Evolutionary conservation across 2,888 invertebrate species (phyloP).

Genomic region (Aphrophora alni): DNA sequence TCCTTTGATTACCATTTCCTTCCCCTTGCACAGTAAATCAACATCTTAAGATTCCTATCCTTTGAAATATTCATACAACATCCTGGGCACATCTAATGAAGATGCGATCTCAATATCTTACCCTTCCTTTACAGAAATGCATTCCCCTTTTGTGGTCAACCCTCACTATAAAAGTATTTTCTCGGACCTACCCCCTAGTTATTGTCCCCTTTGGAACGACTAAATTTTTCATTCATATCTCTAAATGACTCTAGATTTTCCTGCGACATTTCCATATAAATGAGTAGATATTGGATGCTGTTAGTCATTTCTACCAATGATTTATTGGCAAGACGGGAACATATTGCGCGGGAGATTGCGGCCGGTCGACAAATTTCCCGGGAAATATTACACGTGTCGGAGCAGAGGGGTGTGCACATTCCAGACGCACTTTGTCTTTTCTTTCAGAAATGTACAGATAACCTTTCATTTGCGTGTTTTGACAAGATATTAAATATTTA

Average conservation of each 20-base stretch:
- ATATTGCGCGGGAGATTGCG: conserved; percentile 43
- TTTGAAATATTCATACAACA: background rate
- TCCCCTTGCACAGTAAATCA: background rate
- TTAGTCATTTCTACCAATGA: conserved; percentile 44
- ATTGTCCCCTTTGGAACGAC: conserved; percentile 12
- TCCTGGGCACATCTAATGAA: background rate
- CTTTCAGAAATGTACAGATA: background rate
- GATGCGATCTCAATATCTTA: background rate
- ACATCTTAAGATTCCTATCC: background rate
- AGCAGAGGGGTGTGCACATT: conserved; percentile 25
- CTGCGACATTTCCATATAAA: conserved; percentile 49
- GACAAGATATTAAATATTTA: no score
- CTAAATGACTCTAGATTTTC: conserved; percentile 49
- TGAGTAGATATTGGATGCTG: conserved; percentile 47
- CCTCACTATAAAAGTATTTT: background rate
- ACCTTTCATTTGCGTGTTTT: no score
- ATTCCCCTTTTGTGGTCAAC: background rate
- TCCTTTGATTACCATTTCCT: background rate
- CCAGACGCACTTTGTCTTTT: conserved; percentile 25
- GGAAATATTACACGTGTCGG: conserved; percentile 24
- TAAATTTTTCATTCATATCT: conserved; percentile 53
- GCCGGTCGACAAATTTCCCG: conserved; percentile 2
- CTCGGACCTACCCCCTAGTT: background rate
- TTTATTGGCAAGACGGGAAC: conserved; percentile 42
- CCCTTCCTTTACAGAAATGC: background rate